phyloP scores from a whole-genome alignment of 92 coral and sea anemone species.

The Porites lobata region DNA sequence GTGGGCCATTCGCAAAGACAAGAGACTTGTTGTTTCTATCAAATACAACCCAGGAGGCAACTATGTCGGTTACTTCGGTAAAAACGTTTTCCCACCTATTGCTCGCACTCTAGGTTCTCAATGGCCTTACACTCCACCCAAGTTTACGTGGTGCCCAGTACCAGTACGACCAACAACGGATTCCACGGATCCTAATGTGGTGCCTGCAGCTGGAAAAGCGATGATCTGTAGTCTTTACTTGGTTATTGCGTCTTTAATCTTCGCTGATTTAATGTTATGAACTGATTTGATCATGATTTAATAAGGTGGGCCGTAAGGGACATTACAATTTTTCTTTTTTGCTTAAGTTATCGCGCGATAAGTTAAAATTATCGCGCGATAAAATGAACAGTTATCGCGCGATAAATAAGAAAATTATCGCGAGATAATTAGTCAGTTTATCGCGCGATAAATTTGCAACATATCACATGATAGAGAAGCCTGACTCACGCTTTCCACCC shows the following conservation, averaged over 20 bases:
- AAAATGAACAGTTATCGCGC: no score
- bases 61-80: conserved; percentile 9
- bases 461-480: no score
- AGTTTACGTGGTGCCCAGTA: neutral
- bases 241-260: neutral
- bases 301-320: no score
- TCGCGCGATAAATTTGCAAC: no score
- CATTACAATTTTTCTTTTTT: no score
- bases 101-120: neutral
- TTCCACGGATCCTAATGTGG: neutral
- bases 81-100: conserved; percentile 43
- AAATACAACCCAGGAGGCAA: conserved; percentile 62
- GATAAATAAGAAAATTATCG: no score
- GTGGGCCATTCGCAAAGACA: conserved; percentile 12
- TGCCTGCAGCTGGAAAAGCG: no score
- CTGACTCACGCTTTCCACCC: no score
- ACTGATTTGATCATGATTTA: neutral
- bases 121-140: conserved; percentile 6
- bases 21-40: conserved; percentile 21
- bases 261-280: neutral
- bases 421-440: no score
- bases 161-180: neutral
- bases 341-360: no score
- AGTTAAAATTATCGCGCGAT: no score
- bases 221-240: neutral